Evolutionary conservation across 2,113 vertebrate genomes (phyloP).

Genomic region (Ophiodon elongatus): DNA sequence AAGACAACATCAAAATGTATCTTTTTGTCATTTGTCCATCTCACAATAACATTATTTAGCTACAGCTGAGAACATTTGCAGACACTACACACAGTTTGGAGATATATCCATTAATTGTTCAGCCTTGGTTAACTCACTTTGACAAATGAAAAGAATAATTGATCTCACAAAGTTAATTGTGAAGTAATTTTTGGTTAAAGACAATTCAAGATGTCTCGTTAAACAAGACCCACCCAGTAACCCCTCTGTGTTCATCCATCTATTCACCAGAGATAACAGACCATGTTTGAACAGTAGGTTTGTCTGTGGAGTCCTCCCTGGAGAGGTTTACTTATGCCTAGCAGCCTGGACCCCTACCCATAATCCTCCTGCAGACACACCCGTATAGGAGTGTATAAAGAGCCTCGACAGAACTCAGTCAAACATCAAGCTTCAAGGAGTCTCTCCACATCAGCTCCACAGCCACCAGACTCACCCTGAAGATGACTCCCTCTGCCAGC

Average conservation of each 20-base stretch:
- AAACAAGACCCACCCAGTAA: background rate
- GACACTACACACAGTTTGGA: background rate
- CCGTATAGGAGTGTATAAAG: slow-evolving; percentile 46
- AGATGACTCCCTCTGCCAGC: slow-evolving; percentile 43
- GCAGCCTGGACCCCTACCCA: slow-evolving; percentile 26
- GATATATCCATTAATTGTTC: background rate
- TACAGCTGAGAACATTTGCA: background rate
- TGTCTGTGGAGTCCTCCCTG: slow-evolving; percentile 10
- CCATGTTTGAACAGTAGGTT: slow-evolving; percentile 17
- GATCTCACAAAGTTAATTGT: background rate
- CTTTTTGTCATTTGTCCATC: background rate
- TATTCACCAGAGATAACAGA: background rate
- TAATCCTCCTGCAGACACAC: slow-evolving; percentile 60
- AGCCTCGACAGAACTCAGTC: slow-evolving; percentile 29
- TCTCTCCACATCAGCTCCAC: slow-evolving; percentile 29
- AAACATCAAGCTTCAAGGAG: slow-evolving; percentile 32
- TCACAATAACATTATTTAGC: background rate
- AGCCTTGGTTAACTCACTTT: background rate
- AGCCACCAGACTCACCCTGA: slow-evolving; percentile 20
- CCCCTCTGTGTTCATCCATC: background rate
- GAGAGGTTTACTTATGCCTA: slow-evolving; percentile 40
- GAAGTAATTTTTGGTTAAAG: background rate
- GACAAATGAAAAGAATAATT: background rate
- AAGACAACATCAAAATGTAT: background rate
- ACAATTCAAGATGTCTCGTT: background rate